phyloP scores from a whole-genome alignment of 2,888 invertebrate genomes.

The Dynastes grantii region DNA sequence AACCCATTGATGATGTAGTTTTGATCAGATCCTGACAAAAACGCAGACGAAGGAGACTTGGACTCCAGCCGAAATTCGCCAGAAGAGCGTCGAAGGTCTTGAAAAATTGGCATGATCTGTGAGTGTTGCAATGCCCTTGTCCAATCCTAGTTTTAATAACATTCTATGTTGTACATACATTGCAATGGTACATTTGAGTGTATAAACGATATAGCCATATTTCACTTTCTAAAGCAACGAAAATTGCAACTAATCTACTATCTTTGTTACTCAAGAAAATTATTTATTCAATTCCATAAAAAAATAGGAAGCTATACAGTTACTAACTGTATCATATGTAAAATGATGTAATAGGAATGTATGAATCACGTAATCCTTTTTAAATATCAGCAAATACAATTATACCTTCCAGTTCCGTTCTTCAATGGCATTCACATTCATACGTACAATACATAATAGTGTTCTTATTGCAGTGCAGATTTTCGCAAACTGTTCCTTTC shows the following conservation, averaged over 20 bases:
- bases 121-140: too few relatives aligned
- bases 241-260: background rate
- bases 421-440: conserved; percentile 6
- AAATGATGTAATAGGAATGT: background rate
- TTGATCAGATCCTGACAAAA: too few relatives aligned
- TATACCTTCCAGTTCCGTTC: conserved; percentile 19
- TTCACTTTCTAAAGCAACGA: too few relatives aligned
- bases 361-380: conserved; percentile 38
- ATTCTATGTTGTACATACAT: too few relatives aligned
- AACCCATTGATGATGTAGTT: too few relatives aligned
- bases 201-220: too few relatives aligned
- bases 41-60: too few relatives aligned
- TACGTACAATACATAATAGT: background rate
- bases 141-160: too few relatives aligned
- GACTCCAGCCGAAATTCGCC: too few relatives aligned
- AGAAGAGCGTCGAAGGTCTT: too few relatives aligned
- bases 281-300: background rate
- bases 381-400: conserved; percentile 18
- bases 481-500: conserved; percentile 9
- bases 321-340: conserved; percentile 26
- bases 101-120: too few relatives aligned
- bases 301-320: conserved; percentile 25
- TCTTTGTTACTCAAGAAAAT: conserved; percentile 12
- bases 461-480: background rate
- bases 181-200: too few relatives aligned